Percentiles rank a stretch among this genome's conserved stretches.
Evolutionary conservation across 2,797 vertebrate genomes (phyloP).

Genomic region (Pogoniulus pusillus): DNA sequence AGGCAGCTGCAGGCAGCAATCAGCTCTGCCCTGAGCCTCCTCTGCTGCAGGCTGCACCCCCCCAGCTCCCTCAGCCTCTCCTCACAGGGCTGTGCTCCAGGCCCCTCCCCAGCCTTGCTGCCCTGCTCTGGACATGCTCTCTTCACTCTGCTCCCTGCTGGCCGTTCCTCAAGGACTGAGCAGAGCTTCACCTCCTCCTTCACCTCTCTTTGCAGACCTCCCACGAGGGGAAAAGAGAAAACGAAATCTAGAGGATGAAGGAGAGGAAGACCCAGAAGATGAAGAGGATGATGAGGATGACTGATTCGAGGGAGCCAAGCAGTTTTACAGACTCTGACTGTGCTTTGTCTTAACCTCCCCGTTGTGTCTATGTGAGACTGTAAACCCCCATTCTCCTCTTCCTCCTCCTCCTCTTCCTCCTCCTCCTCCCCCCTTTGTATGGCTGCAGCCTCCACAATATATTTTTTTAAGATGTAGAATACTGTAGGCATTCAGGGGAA

Average conservation of each 20-base stretch:
- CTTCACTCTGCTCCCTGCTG: neutral
- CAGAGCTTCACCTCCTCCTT: neutral
- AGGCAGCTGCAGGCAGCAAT: no score
- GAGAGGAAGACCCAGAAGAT: slow-evolving; percentile 58
- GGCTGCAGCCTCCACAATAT: slow-evolving; percentile 72
- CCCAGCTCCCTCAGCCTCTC: no score
- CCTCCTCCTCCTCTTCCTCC: slow-evolving; percentile 21
- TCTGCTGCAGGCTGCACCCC: no score
- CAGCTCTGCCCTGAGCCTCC: no score
- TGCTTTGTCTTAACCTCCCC: slow-evolving; percentile 64
- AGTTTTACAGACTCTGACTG: slow-evolving; percentile 74
- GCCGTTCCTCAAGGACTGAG: neutral
- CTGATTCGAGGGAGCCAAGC: slow-evolving; percentile 62
- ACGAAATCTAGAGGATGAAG: slow-evolving; percentile 64
- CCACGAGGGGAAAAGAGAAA: slow-evolving; percentile 61
- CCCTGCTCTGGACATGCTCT: no score
- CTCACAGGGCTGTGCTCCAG: no score
- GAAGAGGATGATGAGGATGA: slow-evolving; percentile 69
- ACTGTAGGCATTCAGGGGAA: slow-evolving; percentile 48
- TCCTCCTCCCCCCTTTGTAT: slow-evolving; percentile 54
- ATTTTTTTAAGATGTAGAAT: slow-evolving; percentile 75
- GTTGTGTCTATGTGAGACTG: slow-evolving; percentile 70
- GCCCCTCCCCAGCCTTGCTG: no score
- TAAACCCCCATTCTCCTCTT: slow-evolving; percentile 52
- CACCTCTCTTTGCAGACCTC: slow-evolving; percentile 38